phyloP scores from a whole-genome alignment of 2,888 invertebrate species.

The Drosophila meridiana region DNA sequence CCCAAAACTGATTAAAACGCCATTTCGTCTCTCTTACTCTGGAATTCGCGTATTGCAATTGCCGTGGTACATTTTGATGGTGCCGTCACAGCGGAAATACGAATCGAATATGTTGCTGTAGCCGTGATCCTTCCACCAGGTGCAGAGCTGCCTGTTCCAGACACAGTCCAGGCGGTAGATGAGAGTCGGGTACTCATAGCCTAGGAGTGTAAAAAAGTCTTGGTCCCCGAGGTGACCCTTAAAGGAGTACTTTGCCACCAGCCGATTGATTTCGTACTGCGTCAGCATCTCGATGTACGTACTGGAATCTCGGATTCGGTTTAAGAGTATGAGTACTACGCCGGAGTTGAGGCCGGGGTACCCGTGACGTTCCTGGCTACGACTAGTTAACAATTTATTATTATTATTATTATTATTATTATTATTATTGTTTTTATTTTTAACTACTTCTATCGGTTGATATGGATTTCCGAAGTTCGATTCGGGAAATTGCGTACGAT shows the following conservation, averaged over 20 bases:
- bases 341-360: conserved; percentile 94
- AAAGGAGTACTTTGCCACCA: conserved; percentile 88
- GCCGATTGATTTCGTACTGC: conserved; percentile 86
- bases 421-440: conserved; percentile 50
- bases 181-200: conserved; percentile 89
- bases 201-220: conserved; percentile 91
- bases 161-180: conserved; percentile 91
- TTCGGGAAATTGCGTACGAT: conserved; percentile 88
- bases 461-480: conserved; percentile 87
- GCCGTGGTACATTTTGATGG: conserved; percentile 90
- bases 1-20: neutral
- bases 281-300: conserved; percentile 87
- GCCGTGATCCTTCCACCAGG: conserved; percentile 92
- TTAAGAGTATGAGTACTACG: conserved; percentile 90
- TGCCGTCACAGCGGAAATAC: conserved; percentile 89
- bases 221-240: conserved; percentile 93
- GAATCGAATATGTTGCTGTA: conserved; percentile 90
- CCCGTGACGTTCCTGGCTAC: conserved; percentile 84
- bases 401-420: conserved; percentile 56
- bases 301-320: conserved; percentile 88
- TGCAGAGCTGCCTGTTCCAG: conserved; percentile 93
- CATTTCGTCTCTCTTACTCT: conserved; percentile 63
- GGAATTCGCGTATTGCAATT: conserved; percentile 91
- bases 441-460: conserved; percentile 72
- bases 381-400: conserved; percentile 46